Evolutionary conservation across 2,888 invertebrate species (phyloP).

Genomic region (Chironomus riparius): DNA sequence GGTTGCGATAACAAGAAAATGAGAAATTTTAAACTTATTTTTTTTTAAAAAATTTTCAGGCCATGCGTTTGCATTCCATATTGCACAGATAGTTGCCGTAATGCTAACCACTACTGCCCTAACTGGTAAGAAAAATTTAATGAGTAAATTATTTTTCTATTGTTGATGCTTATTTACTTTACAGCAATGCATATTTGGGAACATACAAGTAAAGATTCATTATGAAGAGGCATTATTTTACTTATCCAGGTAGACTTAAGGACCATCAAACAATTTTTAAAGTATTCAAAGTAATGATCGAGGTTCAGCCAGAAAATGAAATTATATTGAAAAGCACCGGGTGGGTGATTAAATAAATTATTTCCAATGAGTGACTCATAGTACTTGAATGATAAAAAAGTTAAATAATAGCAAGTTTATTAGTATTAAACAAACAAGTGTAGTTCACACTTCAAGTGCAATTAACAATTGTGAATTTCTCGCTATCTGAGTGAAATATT

Average conservation of each 20-base stretch:
- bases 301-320: not conserved
- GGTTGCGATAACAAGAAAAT: slow-evolving; percentile 29
- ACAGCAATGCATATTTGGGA: slow-evolving; percentile 6
- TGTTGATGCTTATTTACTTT: not conserved
- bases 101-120: slow-evolving; percentile 16
- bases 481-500: too few relatives aligned
- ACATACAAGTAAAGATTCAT: slow-evolving; percentile 1
- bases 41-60: not conserved
- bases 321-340: not conserved
- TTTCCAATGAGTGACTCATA: not conserved
- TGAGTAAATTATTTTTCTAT: not conserved
- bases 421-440: too few relatives aligned
- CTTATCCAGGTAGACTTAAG: too few relatives aligned
- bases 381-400: not conserved
- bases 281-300: not conserved
- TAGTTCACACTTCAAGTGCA: too few relatives aligned
- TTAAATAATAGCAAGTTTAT: too few relatives aligned
- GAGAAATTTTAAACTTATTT: not conserved
- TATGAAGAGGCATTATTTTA: not conserved
- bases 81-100: not conserved
- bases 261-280: too few relatives aligned
- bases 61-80: slow-evolving; percentile 19
- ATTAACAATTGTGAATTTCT: too few relatives aligned
- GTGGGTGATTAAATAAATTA: not conserved
- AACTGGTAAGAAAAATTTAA: not conserved